These are phyloP conservation scores for Maniola hyperantus DNA, from an alignment of 2,888 invertebrate genomes.

Conservation along the genomic window DNA sequence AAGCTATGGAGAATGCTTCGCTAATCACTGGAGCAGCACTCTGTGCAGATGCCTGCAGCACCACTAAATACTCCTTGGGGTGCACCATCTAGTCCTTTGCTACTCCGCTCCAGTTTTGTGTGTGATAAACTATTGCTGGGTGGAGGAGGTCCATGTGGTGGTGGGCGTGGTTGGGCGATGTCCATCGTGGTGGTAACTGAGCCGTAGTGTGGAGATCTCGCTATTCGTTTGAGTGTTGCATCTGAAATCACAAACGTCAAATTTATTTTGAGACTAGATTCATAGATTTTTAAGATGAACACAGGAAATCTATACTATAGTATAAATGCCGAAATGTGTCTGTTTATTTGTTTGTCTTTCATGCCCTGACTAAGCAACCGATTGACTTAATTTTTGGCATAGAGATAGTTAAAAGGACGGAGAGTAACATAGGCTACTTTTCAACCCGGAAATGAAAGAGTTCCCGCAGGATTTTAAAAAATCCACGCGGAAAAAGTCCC, in stretches of 20 bases:
- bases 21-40: slow-evolving; percentile 46
- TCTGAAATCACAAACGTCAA: slow-evolving; percentile 43
- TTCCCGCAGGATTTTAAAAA: too few species aligned
- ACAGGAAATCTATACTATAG: too few species aligned
- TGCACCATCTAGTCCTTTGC: slow-evolving; percentile 48
- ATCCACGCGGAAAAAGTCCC: too few species aligned
- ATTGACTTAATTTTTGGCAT: too few species aligned
- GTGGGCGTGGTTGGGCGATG: slow-evolving; percentile 17
- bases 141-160: slow-evolving; percentile 34
- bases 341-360: too few species aligned
- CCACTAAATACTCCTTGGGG: slow-evolving; percentile 60
- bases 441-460: too few species aligned
- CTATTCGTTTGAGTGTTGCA: slow-evolving; percentile 44
- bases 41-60: slow-evolving; percentile 53
- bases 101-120: slow-evolving; percentile 64
- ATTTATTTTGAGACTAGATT: not conserved
- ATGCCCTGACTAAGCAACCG: too few species aligned
- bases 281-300: not conserved
- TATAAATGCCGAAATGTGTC: too few species aligned
- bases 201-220: slow-evolving; percentile 47
- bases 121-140: slow-evolving; percentile 49
- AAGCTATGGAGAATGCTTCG: slow-evolving; percentile 50
- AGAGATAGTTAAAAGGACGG: too few species aligned
- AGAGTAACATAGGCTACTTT: too few species aligned
- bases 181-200: slow-evolving; percentile 17